phyloP scores from a whole-genome alignment of 2,888 invertebrate species.

The Drosophila recens region DNA sequence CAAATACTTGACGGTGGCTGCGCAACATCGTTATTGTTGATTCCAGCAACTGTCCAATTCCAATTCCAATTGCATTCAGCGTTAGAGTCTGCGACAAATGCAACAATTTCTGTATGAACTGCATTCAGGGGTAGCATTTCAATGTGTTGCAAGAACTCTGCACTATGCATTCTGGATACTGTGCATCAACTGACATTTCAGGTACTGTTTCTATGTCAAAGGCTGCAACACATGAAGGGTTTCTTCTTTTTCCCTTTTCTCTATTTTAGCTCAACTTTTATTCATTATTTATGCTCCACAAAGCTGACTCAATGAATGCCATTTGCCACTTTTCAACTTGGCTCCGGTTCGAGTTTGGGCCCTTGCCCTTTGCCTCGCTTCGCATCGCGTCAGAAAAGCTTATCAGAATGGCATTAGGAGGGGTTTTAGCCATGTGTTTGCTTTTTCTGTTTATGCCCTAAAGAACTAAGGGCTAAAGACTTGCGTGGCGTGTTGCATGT shows the following conservation, averaged over 20 bases:
- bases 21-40: conserved; percentile 7
- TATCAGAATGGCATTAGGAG: conserved; percentile 56
- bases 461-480: conserved; percentile 37
- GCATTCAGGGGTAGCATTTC: conserved; percentile 41
- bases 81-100: conserved; percentile 45
- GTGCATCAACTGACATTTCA: conserved; percentile 17
- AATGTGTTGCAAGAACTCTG: conserved; percentile 38
- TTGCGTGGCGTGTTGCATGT: conserved; percentile 11
- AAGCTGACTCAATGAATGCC: conserved; percentile 61
- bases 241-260: background rate
- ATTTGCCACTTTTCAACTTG: conserved; percentile 43
- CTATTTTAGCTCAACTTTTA: conserved; percentile 51
- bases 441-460: conserved; percentile 22
- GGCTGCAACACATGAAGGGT: conserved; percentile 28
- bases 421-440: conserved; percentile 43
- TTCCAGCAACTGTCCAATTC: conserved; percentile 55
- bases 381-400: conserved; percentile 30
- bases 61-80: conserved; percentile 66
- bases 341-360: conserved; percentile 42
- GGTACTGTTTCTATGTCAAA: conserved; percentile 51
- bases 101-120: conserved; percentile 64
- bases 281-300: conserved; percentile 77
- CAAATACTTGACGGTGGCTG: conserved; percentile 10
- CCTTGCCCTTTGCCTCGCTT: conserved; percentile 61
- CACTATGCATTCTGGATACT: background rate